A percentile compares a stretch with the other conserved stretches of the same genome.
Evolutionary conservation across 2,113 vertebrate species (phyloP).

Genomic region (Triplophysa rosa): DNA sequence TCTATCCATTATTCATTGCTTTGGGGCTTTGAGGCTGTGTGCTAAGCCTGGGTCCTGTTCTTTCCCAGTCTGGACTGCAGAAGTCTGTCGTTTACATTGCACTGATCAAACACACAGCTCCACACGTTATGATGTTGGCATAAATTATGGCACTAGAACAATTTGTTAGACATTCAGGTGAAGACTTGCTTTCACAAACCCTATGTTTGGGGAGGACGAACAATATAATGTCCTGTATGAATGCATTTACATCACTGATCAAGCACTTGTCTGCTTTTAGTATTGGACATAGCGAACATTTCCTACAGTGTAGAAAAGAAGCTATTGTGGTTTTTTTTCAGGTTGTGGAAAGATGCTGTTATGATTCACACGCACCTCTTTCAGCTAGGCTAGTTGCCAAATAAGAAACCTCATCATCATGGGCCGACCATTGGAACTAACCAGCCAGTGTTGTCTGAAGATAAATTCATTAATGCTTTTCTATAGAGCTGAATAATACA

Average conservation of each 20-base stretch:
- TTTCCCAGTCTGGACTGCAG: neutral
- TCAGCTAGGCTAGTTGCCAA: neutral
- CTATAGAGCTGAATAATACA: neutral
- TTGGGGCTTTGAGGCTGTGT: neutral
- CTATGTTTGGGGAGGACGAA: neutral
- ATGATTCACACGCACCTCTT: neutral
- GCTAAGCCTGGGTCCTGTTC: constrained; percentile 6
- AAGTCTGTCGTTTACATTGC: neutral
- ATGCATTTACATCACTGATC: neutral
- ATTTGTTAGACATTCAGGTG: neutral
- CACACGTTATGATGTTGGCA: neutral
- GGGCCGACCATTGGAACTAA: neutral
- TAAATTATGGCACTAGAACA: neutral
- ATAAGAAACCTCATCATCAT: neutral
- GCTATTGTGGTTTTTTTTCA: neutral
- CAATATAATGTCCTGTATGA: neutral
- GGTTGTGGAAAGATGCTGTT: neutral
- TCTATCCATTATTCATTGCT: constrained; percentile 34
- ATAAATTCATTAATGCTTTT: neutral
- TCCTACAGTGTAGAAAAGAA: neutral
- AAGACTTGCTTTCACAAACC: neutral
- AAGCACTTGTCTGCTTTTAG: neutral
- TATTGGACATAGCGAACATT: neutral
- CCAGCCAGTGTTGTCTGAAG: neutral
- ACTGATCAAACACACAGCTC: constrained; percentile 16